phyloP scores from a whole-genome alignment of 2,113 vertebrate species.

The Cervus canadensis region DNA sequence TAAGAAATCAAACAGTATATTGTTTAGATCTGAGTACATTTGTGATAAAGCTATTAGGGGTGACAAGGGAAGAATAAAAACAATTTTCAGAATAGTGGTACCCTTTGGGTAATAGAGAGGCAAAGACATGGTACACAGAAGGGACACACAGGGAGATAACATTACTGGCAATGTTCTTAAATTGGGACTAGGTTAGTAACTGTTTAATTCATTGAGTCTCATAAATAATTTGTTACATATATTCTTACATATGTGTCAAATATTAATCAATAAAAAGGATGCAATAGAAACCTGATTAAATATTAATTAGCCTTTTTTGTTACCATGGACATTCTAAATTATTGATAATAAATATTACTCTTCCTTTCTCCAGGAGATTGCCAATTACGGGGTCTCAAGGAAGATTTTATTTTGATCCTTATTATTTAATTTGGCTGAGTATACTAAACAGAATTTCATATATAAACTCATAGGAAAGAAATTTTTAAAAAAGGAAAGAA shows the following conservation, averaged over 20 bases:
- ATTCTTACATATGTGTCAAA: background rate
- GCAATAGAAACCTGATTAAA: background rate
- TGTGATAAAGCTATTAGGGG: background rate
- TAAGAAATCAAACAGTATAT: background rate
- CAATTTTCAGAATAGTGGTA: background rate
- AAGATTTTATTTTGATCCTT: background rate
- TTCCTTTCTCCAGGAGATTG: background rate
- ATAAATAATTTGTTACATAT: background rate
- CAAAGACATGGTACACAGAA: background rate
- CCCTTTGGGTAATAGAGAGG: background rate
- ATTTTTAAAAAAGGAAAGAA: background rate
- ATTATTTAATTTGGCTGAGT: slow-evolving; percentile 9
- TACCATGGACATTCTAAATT: background rate
- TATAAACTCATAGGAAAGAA: background rate
- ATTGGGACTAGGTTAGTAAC: background rate
- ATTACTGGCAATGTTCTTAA: background rate
- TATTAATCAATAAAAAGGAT: background rate
- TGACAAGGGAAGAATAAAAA: background rate
- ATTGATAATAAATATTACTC: background rate
- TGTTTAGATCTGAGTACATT: background rate
- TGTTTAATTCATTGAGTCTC: background rate
- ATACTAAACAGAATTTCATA: background rate
- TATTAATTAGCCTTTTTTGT: background rate
- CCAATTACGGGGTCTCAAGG: background rate
- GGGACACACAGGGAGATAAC: background rate